Evolutionary conservation across 2,888 invertebrate species (phyloP).

Genomic region (Stenurella melanura): DNA sequence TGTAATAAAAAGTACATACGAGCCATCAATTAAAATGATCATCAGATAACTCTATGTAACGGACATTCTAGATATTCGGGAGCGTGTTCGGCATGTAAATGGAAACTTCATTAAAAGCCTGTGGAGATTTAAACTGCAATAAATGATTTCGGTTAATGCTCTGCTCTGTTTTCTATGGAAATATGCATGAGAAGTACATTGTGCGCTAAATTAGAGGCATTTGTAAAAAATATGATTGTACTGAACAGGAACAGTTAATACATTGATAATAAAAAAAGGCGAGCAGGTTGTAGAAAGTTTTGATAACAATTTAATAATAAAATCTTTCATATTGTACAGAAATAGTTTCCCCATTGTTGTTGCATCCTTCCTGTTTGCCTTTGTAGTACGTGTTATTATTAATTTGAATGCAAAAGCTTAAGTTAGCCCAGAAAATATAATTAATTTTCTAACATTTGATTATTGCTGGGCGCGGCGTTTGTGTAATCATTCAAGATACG

Average conservation of each 20-base stretch:
- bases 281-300: too few relatives aligned
- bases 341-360: too few relatives aligned
- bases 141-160: conserved; percentile 29
- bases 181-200: not conserved
- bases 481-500: too few relatives aligned
- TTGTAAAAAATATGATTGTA: not conserved
- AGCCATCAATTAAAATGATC: conserved; percentile 27
- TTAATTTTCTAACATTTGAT: too few relatives aligned
- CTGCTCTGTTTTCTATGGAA: conserved; percentile 12
- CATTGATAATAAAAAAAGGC: too few relatives aligned
- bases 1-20: conserved; percentile 33
- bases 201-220: not conserved
- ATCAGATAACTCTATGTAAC: conserved; percentile 26
- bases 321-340: too few relatives aligned
- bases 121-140: conserved; percentile 34
- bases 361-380: too few relatives aligned
- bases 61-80: conserved; percentile 20
- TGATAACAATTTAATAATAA: too few relatives aligned
- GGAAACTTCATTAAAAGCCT: conserved; percentile 26
- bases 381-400: too few relatives aligned
- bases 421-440: too few relatives aligned
- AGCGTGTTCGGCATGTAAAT: conserved; percentile 27
- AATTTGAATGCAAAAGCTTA: too few relatives aligned
- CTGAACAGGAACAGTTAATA: not conserved
- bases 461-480: too few relatives aligned